These are phyloP conservation scores for Mycalesis mineus DNA, from an alignment of 2,888 invertebrate genomes.

Conservation along the genomic window DNA sequence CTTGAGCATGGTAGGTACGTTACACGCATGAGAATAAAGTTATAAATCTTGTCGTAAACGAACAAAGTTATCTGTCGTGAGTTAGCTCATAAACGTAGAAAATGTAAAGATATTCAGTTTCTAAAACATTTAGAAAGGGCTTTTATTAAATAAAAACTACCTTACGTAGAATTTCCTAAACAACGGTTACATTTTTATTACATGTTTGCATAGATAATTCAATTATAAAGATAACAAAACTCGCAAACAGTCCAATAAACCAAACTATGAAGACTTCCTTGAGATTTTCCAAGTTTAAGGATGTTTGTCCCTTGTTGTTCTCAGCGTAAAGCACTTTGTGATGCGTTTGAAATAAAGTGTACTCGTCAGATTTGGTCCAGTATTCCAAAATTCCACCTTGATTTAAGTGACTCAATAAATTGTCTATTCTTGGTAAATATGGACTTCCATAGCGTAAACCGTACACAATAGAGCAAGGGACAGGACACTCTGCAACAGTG, in stretches of 20 bases:
- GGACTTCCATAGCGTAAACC: slow-evolving; percentile 79
- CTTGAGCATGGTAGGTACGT: no score
- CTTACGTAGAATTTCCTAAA: not conserved
- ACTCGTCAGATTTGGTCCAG: slow-evolving; percentile 57
- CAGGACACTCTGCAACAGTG: slow-evolving; percentile 69
- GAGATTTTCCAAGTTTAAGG: slow-evolving; percentile 56
- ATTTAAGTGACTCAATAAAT: slow-evolving; percentile 61
- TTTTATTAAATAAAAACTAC: not conserved
- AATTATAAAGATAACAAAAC: slow-evolving; percentile 44
- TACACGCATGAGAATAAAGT: no score
- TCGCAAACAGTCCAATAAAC: slow-evolving; percentile 46
- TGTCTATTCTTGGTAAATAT: slow-evolving; percentile 67
- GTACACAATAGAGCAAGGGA: slow-evolving; percentile 77
- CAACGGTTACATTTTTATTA: not conserved
- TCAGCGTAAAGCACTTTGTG: slow-evolving; percentile 33
- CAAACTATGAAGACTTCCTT: slow-evolving; percentile 67
- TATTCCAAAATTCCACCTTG: slow-evolving; percentile 73
- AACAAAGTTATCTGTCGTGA: no score
- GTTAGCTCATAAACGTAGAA: no score
- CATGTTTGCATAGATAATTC: slow-evolving; percentile 37
- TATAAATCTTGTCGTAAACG: no score
- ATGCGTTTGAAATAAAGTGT: slow-evolving; percentile 36
- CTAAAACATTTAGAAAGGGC: no score
- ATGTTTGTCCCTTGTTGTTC: slow-evolving; percentile 51
- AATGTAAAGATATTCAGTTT: no score